Conservation (phyloP, 1,140 invertebrate genomes). For the Platorchestia sp. region DNA sequence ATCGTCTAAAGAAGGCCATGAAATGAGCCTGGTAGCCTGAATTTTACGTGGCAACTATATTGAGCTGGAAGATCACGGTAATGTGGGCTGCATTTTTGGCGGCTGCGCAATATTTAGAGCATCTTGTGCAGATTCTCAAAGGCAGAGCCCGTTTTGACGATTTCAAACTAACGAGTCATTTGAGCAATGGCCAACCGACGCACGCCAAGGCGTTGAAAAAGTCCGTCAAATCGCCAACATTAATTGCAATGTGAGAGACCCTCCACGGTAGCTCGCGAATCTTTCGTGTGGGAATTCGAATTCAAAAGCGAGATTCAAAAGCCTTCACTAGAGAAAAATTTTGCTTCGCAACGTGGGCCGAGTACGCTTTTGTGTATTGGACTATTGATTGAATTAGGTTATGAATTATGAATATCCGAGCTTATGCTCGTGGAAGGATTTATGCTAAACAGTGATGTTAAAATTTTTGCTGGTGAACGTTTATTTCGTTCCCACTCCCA, state of each 20-base stretch:
- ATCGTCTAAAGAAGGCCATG: background rate
- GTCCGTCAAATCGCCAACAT: background rate
- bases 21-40: background rate
- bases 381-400: background rate
- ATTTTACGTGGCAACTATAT: background rate
- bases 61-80: background rate
- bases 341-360: background rate
- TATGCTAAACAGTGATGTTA: too few species aligned
- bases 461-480: too few species aligned
- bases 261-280: background rate
- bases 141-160: background rate
- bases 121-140: background rate
- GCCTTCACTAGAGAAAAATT: background rate
- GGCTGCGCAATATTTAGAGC: background rate
- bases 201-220: background rate
- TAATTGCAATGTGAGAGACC: background rate
- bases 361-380: background rate
- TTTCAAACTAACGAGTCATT: background rate
- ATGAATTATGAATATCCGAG: background rate
- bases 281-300: background rate
- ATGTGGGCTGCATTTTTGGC: background rate
- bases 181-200: background rate
- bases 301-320: background rate
- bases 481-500: too few species aligned
- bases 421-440: too few species aligned